Base-by-base conservation (phyloP, 2,113 vertebrate genomes). In the Panurus biarmicus region DNA sequence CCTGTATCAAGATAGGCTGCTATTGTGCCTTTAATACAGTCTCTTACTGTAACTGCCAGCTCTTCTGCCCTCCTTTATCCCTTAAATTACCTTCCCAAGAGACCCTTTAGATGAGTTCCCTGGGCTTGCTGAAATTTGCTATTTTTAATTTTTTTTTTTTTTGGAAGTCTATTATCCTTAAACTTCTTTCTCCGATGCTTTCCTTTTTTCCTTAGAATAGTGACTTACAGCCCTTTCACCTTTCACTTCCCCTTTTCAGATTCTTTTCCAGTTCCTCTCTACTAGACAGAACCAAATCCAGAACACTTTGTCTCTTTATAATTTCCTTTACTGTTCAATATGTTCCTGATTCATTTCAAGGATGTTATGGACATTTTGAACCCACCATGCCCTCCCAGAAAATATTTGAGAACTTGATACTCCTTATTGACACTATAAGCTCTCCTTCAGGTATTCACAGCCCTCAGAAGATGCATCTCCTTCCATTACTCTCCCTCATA, bases 21-120 rank as follows among this genome's bases (percentile, higher is more conserved):
- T 89, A 84, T 89, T 95, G 73, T 72, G 45, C 53, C 61, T 88
- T 79, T 90, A 94, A 87, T 92, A 90, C 44, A 75, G 69, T 90
- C 16, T 51, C 61, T 86, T 64, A 28, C 72, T 65, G 29, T 64
- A 94, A 75, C 80, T 93, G 65, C 53, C 72, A 86, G 36, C 61
- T 94, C 88, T 92, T 90, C 72, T 93, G 56, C 48, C 58, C 57
- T 72, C 24, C 53, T 94, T 93, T 84, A 93, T 89, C 18, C n/a
- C 44, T 40, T 78, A 89, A 94, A 94, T 95, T 93, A 86, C 25
- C 45, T 92, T 71, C 40, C 72, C 48, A 77, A 86, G 83, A 60
- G 47, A 90, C 45, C 31, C 28, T 81, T 74, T 24, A 83, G 44
- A 84, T 75, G 44, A 88, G 57, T 86, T 93, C 28, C n/a, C n/a